A percentile compares a stretch with the other conserved stretches of the same genome.
Evolutionary conservation across 2,888 invertebrate genomes (phyloP).

Genomic region (Beris morrisii): DNA sequence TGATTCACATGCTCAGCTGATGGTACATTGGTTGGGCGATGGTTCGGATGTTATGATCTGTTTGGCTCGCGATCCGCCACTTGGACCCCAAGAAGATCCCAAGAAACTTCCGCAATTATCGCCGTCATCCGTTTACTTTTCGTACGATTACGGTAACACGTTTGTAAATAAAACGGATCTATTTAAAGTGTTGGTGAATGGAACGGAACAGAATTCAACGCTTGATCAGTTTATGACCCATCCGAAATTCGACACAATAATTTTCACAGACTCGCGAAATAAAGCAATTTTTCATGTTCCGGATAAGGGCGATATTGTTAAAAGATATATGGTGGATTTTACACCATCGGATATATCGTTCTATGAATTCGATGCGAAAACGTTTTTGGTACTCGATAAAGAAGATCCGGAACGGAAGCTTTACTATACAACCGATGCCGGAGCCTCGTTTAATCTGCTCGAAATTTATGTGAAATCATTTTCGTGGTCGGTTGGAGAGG

Average conservation of each 20-base stretch:
- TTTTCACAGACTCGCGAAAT: conserved; percentile 80
- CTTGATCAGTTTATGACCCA: conserved; percentile 85
- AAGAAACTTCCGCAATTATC: conserved; percentile 66
- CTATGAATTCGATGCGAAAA: conserved; percentile 69
- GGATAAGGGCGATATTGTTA: conserved; percentile 72
- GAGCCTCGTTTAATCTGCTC: conserved; percentile 68
- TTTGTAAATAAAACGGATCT: conserved; percentile 74
- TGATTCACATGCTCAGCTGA: conserved; percentile 84
- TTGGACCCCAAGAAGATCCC: conserved; percentile 49
- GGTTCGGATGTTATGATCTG: conserved; percentile 86
- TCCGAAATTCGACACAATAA: conserved; percentile 76
- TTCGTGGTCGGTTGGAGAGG: conserved; percentile 67
- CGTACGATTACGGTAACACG: conserved; percentile 81
- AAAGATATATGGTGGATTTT: conserved; percentile 66
- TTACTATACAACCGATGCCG: conserved; percentile 76
- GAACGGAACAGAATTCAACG: conserved; percentile 64
- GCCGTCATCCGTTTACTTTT: conserved; percentile 71
- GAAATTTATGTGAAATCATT: conserved; percentile 77
- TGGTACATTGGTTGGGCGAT: conserved; percentile 92
- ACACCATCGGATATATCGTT: conserved; percentile 77
- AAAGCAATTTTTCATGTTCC: conserved; percentile 75
- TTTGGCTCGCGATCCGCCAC: conserved; percentile 72
- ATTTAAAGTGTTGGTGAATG: conserved; percentile 62
- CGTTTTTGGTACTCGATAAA: conserved; percentile 77
- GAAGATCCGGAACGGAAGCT: conserved; percentile 66